phyloP scores from a whole-genome alignment of 2,113 vertebrate genomes.

The Oceanodroma tethys region DNA sequence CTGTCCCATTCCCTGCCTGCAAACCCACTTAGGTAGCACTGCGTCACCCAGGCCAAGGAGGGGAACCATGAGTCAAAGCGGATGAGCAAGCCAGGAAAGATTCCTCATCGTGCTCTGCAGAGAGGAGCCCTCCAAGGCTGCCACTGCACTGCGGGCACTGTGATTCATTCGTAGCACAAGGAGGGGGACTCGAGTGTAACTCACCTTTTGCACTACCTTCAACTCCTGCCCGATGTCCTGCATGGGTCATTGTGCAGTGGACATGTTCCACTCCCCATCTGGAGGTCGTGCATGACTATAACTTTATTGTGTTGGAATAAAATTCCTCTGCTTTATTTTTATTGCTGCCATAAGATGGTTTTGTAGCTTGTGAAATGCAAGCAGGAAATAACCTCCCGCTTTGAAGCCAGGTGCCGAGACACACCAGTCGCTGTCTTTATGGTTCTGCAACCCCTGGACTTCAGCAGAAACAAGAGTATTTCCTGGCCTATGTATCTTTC shows the following conservation, averaged over 20 bases:
- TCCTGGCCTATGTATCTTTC: neutral
- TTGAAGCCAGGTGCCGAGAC: neutral
- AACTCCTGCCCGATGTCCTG: accelerated
- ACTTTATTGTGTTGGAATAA: neutral
- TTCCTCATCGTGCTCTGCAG: neutral
- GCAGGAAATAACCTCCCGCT: conserved; percentile 23
- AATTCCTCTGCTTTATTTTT: neutral
- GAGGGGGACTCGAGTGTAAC: accelerated
- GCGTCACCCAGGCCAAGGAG: neutral
- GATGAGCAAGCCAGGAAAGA: neutral
- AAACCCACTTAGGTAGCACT: neutral
- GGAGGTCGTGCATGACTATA: neutral
- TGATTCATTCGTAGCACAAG: neutral
- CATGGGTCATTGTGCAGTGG: accelerated
- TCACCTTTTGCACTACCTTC: neutral
- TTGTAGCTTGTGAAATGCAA: neutral
- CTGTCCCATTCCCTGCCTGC: neutral
- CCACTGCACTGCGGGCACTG: neutral
- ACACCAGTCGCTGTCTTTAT: neutral
- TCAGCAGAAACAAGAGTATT: neutral
- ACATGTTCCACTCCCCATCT: neutral
- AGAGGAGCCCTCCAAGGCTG: neutral
- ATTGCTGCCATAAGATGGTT: neutral
- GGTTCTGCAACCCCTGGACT: neutral
- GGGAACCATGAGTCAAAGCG: neutral